A percentile compares a stretch with the other conserved stretches of the same genome.
phyloP scores from a whole-genome alignment of 2,797 vertebrate genomes.

The Heteromormyrus szaboi region DNA sequence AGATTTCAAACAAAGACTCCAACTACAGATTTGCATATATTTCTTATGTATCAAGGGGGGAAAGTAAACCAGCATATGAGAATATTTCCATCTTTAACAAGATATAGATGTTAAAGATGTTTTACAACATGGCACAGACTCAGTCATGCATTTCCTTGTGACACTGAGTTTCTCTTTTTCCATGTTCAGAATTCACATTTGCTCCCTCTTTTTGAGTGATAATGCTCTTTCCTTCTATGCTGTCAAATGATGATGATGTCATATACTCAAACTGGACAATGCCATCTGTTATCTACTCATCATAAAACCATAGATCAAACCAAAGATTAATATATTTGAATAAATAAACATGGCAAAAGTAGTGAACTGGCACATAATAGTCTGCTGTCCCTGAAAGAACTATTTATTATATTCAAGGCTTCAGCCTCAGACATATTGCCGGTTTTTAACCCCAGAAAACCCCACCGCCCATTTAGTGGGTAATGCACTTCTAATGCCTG shows the following conservation, averaged over 20 bases:
- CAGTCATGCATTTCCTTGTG: neutral
- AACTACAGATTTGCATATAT: neutral
- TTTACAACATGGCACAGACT: neutral
- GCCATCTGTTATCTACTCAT: neutral
- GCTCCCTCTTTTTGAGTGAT: neutral
- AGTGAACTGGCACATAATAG: neutral
- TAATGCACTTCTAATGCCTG: neutral
- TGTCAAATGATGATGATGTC: neutral
- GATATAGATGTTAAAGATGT: neutral
- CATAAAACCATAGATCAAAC: neutral
- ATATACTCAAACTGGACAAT: neutral
- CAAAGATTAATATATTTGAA: neutral
- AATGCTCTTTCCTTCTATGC: neutral
- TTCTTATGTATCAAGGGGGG: neutral
- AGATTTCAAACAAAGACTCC: neutral
- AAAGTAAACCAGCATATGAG: neutral
- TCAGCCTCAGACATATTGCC: neutral
- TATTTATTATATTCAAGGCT: constrained; percentile 13
- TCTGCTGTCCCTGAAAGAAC: neutral
- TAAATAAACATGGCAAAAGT: constrained; percentile 13
- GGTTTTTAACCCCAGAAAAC: neutral
- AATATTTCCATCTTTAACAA: neutral
- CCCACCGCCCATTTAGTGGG: neutral
- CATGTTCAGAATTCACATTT: neutral
- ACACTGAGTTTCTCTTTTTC: neutral